A percentile compares a stretch with the other conserved stretches of the same genome.
Conservation (phyloP, 2,888 invertebrate genomes). For the Pogonocherus hispidulus region DNA sequence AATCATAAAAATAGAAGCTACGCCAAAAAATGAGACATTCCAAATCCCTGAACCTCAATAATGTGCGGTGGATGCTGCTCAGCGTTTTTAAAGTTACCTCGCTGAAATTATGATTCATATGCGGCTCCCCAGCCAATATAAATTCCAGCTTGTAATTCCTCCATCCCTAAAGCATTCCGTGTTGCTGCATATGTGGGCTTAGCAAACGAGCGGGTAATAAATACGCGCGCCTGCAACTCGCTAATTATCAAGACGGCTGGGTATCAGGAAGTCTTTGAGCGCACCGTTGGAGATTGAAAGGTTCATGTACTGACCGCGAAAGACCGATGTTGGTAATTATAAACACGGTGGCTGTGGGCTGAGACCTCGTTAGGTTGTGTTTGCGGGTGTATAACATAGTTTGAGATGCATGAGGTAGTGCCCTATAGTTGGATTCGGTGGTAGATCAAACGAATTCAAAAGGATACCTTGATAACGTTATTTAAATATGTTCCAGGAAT, state of each 20-base stretch:
- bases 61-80: background rate
- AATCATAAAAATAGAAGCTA: too few species aligned
- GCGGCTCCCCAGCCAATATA: conserved; percentile 8
- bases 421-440: background rate
- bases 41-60: background rate
- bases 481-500: too few species aligned
- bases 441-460: background rate
- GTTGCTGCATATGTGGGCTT: conserved; percentile 7
- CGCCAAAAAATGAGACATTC: background rate
- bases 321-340: conserved; percentile 6
- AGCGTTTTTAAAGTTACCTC: background rate
- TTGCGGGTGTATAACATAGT: background rate
- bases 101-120: conserved; percentile 17
- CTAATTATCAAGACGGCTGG: conserved; percentile 10
- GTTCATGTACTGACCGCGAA: conserved; percentile 14
- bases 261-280: conserved; percentile 14
- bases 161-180: conserved; percentile 2
- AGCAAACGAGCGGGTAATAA: conserved; percentile 11
- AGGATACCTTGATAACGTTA: background rate
- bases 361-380: background rate
- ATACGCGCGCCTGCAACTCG: conserved; percentile 7
- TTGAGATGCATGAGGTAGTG: too few species aligned
- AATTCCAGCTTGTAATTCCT: conserved; percentile 5
- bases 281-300: conserved; percentile 12
- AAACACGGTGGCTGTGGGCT: conserved; percentile 14